phyloP scores from a whole-genome alignment of 2,888 invertebrate genomes.

The Ptilodon capucinus region DNA sequence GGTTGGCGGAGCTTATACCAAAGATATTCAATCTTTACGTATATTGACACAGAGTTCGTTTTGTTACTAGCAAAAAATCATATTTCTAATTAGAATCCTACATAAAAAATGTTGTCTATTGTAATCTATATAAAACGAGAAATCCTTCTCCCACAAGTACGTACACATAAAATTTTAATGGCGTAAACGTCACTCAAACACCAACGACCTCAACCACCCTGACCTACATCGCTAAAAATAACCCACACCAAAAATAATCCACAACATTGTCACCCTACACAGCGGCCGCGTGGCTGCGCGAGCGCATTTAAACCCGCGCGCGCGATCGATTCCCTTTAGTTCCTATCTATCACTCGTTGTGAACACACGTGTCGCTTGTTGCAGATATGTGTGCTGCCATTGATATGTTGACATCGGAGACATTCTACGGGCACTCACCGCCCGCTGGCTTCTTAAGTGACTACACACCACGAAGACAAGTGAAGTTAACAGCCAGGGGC shows the following conservation, averaged over 20 bases:
- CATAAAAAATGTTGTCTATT: too few relatives aligned
- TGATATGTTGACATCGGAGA: slow-evolving; percentile 85
- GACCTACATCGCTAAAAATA: slow-evolving; percentile 41
- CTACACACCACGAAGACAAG: slow-evolving; percentile 73
- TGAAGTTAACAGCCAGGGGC: slow-evolving; percentile 58
- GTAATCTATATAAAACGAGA: neutral
- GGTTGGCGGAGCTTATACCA: too few relatives aligned
- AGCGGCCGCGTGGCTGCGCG: slow-evolving; percentile 59
- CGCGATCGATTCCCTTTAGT: slow-evolving; percentile 66
- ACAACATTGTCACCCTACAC: slow-evolving; percentile 52
- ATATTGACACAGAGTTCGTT: too few relatives aligned
- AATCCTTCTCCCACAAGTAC: neutral
- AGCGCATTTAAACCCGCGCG: slow-evolving; percentile 46
- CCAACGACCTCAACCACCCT: slow-evolving; percentile 29
- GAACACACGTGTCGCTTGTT: slow-evolving; percentile 37
- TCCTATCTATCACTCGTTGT: slow-evolving; percentile 33
- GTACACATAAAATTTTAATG: neutral
- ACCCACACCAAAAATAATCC: slow-evolving; percentile 27
- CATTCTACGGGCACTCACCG: slow-evolving; percentile 88
- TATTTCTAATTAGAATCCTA: too few relatives aligned
- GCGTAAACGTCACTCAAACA: slow-evolving; percentile 10
- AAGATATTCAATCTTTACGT: too few relatives aligned
- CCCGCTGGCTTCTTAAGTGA: slow-evolving; percentile 85
- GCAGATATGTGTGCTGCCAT: slow-evolving; percentile 72
- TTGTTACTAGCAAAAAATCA: too few relatives aligned